Conservation (phyloP, 2,113 vertebrate genomes). For the Craseonycteris thonglongyai region DNA sequence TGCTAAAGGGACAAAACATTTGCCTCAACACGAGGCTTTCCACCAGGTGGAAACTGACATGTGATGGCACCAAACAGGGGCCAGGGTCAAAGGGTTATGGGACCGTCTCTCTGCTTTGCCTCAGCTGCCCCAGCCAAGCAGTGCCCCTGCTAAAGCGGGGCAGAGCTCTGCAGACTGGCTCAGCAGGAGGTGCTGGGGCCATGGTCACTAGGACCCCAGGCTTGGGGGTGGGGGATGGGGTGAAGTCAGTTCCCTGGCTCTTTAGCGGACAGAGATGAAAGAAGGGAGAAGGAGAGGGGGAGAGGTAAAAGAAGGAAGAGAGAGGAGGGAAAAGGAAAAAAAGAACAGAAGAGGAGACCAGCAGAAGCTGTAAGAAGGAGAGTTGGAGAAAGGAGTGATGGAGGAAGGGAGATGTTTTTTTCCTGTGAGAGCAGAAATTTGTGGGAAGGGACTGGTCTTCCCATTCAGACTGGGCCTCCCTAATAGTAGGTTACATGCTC, state of each 20-base stretch:
- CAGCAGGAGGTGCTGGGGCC: rapidly evolving
- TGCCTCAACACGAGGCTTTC: neutral
- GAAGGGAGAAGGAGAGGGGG: neutral
- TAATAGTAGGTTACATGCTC: neutral
- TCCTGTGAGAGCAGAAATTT: rapidly evolving
- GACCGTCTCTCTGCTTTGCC: neutral
- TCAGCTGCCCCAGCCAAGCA: rapidly evolving
- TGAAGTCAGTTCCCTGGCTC: neutral
- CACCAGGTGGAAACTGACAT: neutral
- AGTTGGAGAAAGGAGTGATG: neutral
- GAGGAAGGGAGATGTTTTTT: neutral
- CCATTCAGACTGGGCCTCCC: neutral
- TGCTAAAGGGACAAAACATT: neutral
- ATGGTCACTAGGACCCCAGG: neutral
- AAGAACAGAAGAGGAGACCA: neutral
- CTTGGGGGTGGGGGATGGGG: neutral
- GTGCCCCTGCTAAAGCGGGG: neutral
- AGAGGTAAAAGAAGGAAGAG: too few relatives aligned
- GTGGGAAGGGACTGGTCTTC: neutral
- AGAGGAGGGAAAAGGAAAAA: neutral
- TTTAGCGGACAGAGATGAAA: neutral
- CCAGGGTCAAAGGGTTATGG: rapidly evolving
- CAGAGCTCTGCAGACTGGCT: neutral
- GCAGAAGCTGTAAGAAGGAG: neutral
- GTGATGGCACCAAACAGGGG: neutral